Base-by-base conservation (phyloP, 2,113 vertebrate species). In the Carettochelys insculpta region DNA sequence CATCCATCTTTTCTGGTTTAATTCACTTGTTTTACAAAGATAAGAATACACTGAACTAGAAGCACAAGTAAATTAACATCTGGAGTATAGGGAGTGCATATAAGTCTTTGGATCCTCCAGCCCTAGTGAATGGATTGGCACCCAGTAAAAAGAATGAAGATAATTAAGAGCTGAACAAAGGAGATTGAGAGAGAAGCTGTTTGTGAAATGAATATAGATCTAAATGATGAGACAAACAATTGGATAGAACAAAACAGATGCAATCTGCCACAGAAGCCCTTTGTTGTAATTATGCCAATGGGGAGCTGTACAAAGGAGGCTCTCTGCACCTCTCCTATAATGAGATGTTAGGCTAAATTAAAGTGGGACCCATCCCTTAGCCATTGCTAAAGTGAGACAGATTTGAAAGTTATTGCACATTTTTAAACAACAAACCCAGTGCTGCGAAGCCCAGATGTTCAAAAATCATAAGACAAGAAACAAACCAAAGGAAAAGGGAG, bases 151-250 rank as follows among this genome's bases (percentile, higher is more conserved):
- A 89, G 41, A 82, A 84, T 92, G 34, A 27, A 11, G 22, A 1
- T 1, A 11, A 92, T 52, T 80, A 91, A 80, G 47, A 86, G 12
- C 11, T n/a, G 41, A 90, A 94, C 77, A 92, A 95, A 77, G 68
- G 82, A 83, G 43, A 48, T 89, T 86, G 51, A 77, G 88, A 90
- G 78, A 41, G 54, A 91, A 92, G 86, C 54, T 90, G 54, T 54
- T 43, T 94, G 80, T 95, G 91, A 87, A 94, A 82, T 82, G 78
- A 95, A 89, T 94, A 65, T 78, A 73, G 76, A 95, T 89, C 51
- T 78, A 86, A 91, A 93, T 84, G 68, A 89, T 22, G 43, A 83
- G 8, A 3, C 2, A 7, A 94, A 89, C 54, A 93, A 77, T 82
- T 53, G 0, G 0, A 65, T 58, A 89, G 84, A 77, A 92, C 5